Percentiles rank a stretch among this genome's conserved stretches.
phyloP scores from a whole-genome alignment of 2,797 vertebrate genomes.

The Crocodylus rhombifer region DNA sequence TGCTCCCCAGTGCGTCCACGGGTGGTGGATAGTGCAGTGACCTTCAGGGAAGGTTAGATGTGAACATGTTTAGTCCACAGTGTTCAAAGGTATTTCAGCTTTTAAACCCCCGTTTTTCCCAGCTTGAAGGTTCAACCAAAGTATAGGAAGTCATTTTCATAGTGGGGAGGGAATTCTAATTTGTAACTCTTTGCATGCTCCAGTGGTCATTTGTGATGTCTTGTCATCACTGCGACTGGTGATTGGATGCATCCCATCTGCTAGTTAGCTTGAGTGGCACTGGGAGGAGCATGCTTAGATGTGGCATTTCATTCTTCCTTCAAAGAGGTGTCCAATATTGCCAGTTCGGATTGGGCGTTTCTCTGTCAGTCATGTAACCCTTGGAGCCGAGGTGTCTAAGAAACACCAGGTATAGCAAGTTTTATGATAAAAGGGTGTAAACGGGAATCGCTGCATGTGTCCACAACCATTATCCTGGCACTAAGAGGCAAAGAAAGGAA shows the following conservation, averaged over 20 bases:
- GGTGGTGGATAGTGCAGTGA: too few species aligned
- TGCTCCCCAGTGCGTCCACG: too few species aligned
- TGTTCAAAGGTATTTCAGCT: conserved; percentile 45
- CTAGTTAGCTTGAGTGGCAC: neutral
- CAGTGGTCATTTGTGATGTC: neutral
- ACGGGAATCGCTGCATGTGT: neutral
- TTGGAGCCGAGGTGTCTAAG: neutral
- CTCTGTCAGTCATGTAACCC: neutral
- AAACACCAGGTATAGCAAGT: neutral
- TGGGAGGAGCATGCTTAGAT: neutral
- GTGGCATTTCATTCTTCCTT: neutral
- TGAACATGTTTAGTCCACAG: conserved; percentile 59
- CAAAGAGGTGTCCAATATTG: neutral
- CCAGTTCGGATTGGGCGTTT: neutral
- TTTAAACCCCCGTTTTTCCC: conserved; percentile 43
- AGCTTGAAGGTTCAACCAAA: neutral
- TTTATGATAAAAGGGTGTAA: neutral
- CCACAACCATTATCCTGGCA: neutral
- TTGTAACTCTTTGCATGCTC: neutral
- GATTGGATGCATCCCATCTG: neutral
- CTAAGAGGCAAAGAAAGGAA: neutral
- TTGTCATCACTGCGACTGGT: neutral
- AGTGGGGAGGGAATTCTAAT: neutral
- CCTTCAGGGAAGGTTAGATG: conserved; percentile 42
- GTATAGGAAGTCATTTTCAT: neutral